Conservation (phyloP, 2,113 vertebrate species). For the Cebidichthys violaceus region DNA sequence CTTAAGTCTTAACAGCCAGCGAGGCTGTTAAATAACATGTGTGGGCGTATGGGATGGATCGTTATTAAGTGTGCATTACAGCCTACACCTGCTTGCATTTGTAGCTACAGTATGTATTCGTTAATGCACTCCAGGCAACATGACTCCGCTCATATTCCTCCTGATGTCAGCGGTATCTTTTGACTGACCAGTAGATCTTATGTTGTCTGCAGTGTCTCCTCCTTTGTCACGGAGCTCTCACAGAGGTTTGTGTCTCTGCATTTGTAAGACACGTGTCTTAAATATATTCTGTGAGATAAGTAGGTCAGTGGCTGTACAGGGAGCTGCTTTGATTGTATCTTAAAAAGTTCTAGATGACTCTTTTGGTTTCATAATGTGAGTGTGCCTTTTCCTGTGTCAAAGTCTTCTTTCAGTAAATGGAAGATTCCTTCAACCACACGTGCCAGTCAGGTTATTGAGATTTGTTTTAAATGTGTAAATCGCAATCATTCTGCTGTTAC, state of each 20-base stretch:
- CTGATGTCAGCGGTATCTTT: slow-evolving; percentile 68
- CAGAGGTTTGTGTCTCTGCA: neutral
- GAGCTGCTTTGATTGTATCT: neutral
- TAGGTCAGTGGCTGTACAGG: neutral
- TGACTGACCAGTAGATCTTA: slow-evolving; percentile 14
- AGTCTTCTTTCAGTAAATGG: neutral
- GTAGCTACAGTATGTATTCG: slow-evolving; percentile 55
- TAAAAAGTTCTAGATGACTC: neutral
- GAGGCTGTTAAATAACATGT: slow-evolving; percentile 44
- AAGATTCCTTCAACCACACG: neutral
- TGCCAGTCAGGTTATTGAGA: neutral
- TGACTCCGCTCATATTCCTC: slow-evolving; percentile 52
- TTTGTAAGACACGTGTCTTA: neutral
- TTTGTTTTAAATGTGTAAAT: slow-evolving; percentile 13
- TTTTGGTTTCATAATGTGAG: neutral
- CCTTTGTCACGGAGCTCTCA: slow-evolving; percentile 11
- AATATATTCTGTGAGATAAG: neutral
- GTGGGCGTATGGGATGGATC: slow-evolving; percentile 50
- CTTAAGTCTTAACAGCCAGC: slow-evolving; percentile 33
- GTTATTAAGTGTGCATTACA: slow-evolving; percentile 47
- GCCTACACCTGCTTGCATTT: slow-evolving; percentile 64
- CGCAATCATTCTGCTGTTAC: neutral
- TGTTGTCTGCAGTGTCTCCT: slow-evolving; percentile 12
- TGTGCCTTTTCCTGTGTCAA: too few species aligned
- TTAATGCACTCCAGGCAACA: slow-evolving; percentile 57